Conservation (phyloP, 2,888 invertebrate genomes). For the Epistrophe grossulariae region DNA sequence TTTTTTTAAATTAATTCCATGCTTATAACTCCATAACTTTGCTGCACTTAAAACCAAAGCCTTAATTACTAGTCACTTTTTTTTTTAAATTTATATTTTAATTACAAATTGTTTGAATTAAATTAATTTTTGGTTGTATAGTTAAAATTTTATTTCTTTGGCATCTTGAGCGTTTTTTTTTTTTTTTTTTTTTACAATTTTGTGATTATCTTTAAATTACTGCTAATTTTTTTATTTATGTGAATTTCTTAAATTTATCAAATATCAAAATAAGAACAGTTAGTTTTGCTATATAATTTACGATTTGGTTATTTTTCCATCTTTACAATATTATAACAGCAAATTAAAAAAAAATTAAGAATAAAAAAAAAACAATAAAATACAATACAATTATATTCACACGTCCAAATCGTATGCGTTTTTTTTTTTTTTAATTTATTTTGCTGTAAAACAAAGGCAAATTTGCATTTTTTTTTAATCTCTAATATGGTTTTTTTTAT, state of each 20-base stretch:
- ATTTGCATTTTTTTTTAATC: slow-evolving; percentile 63
- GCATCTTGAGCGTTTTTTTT: slow-evolving; percentile 61
- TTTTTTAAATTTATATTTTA: slow-evolving; percentile 32
- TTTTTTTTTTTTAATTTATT: slow-evolving; percentile 20
- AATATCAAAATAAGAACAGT: slow-evolving; percentile 75
- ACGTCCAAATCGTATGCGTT: slow-evolving; percentile 46
- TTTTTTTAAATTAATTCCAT: slow-evolving; percentile 32
- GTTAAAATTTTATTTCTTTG: slow-evolving; percentile 63
- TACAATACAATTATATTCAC: slow-evolving; percentile 28
- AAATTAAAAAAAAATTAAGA: neutral
- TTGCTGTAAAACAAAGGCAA: slow-evolving; percentile 74
- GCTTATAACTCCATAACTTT: slow-evolving; percentile 47
- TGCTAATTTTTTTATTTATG: slow-evolving; percentile 53
- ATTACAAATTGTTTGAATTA: slow-evolving; percentile 60
- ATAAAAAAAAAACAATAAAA: slow-evolving; percentile 5
- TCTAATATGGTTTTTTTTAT: slow-evolving; percentile 34
- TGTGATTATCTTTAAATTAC: slow-evolving; percentile 73
- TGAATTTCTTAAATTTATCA: slow-evolving; percentile 62
- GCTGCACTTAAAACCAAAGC: slow-evolving; percentile 64
- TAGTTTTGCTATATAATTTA: slow-evolving; percentile 62
- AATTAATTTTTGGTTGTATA: slow-evolving; percentile 27
- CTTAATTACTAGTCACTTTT: slow-evolving; percentile 69
- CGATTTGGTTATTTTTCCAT: slow-evolving; percentile 52
- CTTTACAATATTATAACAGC: slow-evolving; percentile 26
- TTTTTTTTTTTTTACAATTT: slow-evolving; percentile 55